Percentiles rank a stretch among this genome's conserved stretches.
Conservation (phyloP, 2,113 vertebrate species). For the Istiophorus platypterus region DNA sequence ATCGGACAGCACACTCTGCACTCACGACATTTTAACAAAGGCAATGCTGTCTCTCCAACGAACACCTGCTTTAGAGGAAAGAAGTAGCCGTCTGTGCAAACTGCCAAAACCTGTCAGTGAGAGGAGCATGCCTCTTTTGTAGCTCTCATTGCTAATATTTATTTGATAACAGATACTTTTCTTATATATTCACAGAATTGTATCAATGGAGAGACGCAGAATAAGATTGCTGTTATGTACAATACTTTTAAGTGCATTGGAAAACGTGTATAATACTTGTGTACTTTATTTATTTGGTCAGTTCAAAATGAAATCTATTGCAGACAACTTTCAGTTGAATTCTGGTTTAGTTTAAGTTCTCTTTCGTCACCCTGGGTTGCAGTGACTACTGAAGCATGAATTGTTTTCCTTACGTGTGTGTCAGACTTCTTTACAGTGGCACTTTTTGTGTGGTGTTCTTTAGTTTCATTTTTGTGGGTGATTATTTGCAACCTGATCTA, state of each 20-base stretch:
- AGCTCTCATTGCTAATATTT: slow-evolving; percentile 21
- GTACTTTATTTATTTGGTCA: slow-evolving; percentile 46
- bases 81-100: slow-evolving; percentile 52
- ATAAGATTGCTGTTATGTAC: slow-evolving; percentile 22
- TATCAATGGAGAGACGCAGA: background rate
- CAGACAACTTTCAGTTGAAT: background rate
- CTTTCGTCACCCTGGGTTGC: background rate
- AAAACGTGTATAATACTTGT: slow-evolving; percentile 43
- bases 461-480: slow-evolving; percentile 47
- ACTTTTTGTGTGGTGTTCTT: slow-evolving; percentile 55
- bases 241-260: slow-evolving; percentile 60
- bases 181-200: slow-evolving; percentile 4
- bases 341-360: slow-evolving; percentile 16
- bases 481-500: slow-evolving; percentile 38
- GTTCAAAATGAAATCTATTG: slow-evolving; percentile 24
- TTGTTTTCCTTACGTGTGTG: slow-evolving; percentile 42
- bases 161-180: slow-evolving; percentile 32
- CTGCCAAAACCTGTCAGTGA: slow-evolving; percentile 58
- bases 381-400: slow-evolving; percentile 48
- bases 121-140: slow-evolving; percentile 11
- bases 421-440: slow-evolving; percentile 31
- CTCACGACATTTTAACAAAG: slow-evolving; percentile 12
- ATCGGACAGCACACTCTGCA: slow-evolving; percentile 47
- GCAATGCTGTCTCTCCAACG: slow-evolving; percentile 12
- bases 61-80: slow-evolving; percentile 31